Conservation (phyloP, 2,888 invertebrate species). For the Serripes groenlandicus region DNA sequence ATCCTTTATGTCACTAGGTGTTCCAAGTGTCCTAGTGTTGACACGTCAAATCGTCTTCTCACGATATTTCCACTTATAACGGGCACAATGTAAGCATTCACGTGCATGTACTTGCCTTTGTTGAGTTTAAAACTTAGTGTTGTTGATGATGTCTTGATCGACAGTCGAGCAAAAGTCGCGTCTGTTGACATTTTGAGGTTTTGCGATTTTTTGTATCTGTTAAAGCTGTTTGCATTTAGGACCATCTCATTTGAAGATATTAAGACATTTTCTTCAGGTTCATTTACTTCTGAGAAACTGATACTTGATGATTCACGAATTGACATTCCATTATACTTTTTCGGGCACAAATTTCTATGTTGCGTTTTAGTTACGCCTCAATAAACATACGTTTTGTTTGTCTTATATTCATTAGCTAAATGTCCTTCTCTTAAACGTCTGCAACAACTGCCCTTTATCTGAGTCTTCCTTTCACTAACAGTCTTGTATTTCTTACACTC, state of each 20-base stretch:
- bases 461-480: neutral
- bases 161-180: too few species aligned
- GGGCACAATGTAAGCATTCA: too few species aligned
- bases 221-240: slow-evolving; percentile 30
- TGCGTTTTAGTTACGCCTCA: slow-evolving; percentile 19
- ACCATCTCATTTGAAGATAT: slow-evolving; percentile 19
- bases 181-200: too few species aligned
- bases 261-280: neutral
- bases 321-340: slow-evolving; percentile 13
- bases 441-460: slow-evolving; percentile 3
- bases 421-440: slow-evolving; percentile 22
- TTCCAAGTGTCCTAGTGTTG: too few species aligned
- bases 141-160: too few species aligned
- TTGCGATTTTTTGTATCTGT: slow-evolving; percentile 1
- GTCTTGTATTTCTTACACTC: slow-evolving; percentile 13
- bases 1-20: too few species aligned
- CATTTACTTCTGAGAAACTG: neutral
- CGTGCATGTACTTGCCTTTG: too few species aligned
- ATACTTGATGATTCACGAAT: slow-evolving; percentile 3
- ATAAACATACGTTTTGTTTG: slow-evolving; percentile 13
- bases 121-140: too few species aligned
- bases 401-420: slow-evolving; percentile 14
- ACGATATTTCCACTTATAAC: too few species aligned
- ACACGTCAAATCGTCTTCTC: too few species aligned
- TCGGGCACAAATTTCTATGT: slow-evolving; percentile 13